These are phyloP conservation scores for Phylloscopus whistleri DNA, from an alignment of 2,113 vertebrate genomes.

Conservation along the genomic window DNA sequence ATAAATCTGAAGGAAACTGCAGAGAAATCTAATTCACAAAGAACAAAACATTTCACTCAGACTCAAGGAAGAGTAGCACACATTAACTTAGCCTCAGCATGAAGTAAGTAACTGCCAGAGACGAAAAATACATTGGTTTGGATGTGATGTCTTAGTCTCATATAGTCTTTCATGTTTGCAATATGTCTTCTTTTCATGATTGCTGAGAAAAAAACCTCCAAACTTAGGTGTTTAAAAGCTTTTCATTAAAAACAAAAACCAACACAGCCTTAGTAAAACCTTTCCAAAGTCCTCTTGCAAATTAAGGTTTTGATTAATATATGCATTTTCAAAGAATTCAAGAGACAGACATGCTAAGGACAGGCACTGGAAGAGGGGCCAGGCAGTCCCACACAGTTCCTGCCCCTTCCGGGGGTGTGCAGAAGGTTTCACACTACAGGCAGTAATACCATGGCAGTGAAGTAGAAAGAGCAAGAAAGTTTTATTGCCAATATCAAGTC, in stretches of 20 bases:
- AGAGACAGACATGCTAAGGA: background rate
- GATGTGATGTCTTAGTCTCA: background rate
- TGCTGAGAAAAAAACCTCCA: background rate
- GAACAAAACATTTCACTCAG: background rate
- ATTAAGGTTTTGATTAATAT: background rate
- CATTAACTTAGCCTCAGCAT: background rate
- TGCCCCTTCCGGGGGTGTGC: background rate
- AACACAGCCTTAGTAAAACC: background rate
- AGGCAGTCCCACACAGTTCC: background rate
- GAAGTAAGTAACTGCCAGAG: background rate
- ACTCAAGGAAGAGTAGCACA: background rate
- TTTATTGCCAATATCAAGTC: background rate
- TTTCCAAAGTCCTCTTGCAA: background rate
- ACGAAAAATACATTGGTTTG: background rate
- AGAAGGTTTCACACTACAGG: background rate
- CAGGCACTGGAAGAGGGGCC: background rate
- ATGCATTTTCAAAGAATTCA: background rate
- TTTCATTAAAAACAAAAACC: background rate
- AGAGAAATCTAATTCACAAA: background rate
- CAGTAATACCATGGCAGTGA: background rate
- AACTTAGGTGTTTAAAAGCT: background rate
- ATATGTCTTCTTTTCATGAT: background rate
- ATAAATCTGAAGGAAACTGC: background rate
- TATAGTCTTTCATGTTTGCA: background rate
- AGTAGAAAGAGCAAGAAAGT: background rate